Evolutionary conservation across 1,140 invertebrate species (phyloP).

Genomic region (Cephus cinctus): DNA sequence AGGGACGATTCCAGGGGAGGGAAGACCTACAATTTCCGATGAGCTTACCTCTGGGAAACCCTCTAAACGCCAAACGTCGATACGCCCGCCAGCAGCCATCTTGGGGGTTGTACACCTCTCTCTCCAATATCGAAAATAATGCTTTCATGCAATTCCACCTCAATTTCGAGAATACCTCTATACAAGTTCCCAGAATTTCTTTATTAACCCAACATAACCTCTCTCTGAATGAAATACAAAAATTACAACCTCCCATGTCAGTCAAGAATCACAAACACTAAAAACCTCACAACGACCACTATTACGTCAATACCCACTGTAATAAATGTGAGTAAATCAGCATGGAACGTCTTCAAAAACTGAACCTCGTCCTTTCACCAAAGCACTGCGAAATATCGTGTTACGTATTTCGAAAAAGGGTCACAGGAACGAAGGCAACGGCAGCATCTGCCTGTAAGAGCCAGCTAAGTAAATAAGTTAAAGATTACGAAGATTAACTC

Average conservation of each 20-base stretch:
- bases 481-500: constrained; percentile 29
- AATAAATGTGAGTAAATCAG: too few species aligned
- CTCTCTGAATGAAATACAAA: too few species aligned
- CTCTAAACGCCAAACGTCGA: constrained; percentile 54
- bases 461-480: constrained; percentile 43
- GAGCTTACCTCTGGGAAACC: constrained; percentile 57
- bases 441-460: constrained; percentile 31
- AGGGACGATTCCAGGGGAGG: constrained; percentile 46
- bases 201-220: too few species aligned
- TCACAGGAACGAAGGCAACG: constrained; percentile 10
- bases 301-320: too few species aligned
- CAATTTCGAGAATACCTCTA: too few species aligned
- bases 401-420: constrained; percentile 40
- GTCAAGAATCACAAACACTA: background rate
- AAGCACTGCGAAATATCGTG: constrained; percentile 22
- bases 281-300: too few species aligned
- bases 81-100: constrained; percentile 52
- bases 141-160: constrained; percentile 39
- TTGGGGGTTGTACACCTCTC: constrained; percentile 49
- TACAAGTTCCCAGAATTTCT: too few species aligned
- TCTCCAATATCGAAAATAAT: constrained; percentile 37
- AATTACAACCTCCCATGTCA: too few species aligned
- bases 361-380: background rate
- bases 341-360: too few species aligned
- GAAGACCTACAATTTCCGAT: constrained; percentile 56